Percentiles rank a stretch among this genome's conserved stretches.
Conservation (phyloP, 1,140 invertebrate species). For the Megalonaias nervosa region DNA sequence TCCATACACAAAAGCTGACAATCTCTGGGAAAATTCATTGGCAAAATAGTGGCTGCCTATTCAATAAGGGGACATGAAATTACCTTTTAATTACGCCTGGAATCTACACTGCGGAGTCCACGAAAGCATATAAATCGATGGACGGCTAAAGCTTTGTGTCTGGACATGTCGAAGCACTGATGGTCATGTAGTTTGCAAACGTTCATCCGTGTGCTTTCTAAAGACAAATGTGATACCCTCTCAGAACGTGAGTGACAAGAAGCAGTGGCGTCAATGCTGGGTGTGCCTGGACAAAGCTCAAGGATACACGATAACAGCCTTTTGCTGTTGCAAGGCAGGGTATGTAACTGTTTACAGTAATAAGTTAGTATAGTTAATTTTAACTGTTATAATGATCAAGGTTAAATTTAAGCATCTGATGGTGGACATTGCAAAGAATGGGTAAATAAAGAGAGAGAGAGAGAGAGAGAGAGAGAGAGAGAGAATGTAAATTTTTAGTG, state of each 20-base stretch:
- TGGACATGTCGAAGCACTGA: background rate
- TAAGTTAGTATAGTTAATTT: no score
- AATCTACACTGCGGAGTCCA: constrained; percentile 1
- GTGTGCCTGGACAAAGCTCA: background rate
- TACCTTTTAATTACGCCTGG: constrained; percentile 11
- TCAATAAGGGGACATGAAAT: background rate
- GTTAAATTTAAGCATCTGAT: no score
- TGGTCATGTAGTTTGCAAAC: background rate
- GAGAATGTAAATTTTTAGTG: no score
- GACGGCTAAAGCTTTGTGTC: constrained; percentile 10
- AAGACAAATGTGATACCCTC: constrained; percentile 3
- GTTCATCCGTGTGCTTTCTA: background rate
- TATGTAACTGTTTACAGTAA: constrained; percentile 1
- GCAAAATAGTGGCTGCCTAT: no score
- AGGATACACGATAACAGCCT: constrained; percentile 4
- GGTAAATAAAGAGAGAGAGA: no score
- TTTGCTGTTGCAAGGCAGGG: constrained; percentile 15
- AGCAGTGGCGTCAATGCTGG: background rate
- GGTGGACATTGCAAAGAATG: no score
- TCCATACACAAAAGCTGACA: no score
- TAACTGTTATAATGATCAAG: no score
- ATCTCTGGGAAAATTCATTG: no score
- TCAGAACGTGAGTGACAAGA: background rate
- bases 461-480: no score
- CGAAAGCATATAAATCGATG: constrained; percentile 17